Base-by-base conservation (phyloP, 1,140 invertebrate genomes). In the Galleria mellonella region DNA sequence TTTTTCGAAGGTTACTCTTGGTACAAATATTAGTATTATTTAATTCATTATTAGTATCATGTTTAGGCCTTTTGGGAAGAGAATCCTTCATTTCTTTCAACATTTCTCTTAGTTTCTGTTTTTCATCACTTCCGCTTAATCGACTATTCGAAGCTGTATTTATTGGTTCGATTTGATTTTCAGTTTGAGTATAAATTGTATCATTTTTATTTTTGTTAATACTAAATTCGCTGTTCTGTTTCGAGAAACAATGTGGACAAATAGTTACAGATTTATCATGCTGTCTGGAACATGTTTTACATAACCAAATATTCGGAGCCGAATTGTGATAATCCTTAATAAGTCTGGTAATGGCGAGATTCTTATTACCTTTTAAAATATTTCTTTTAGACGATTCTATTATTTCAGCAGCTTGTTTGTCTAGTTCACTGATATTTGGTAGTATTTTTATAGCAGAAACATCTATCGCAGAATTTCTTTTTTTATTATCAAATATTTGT, bases 371-470 rank as follows among this genome's bases (percentile, higher is more conserved):
- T 30, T 66, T 30, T n/a, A 43, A 7, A 9, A 17, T 32, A 40
- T 60, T 64, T 13, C 53, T 38, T 57, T 70, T 84, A 28, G 68
- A 69, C 4, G 48, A 71, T 54, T 90, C 88, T 17, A 94, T 89
- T 46, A 94, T 93, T 66, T 92, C 91, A 0, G 90, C 88, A 1
- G 93, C 93, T 81, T 94, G 92, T 61, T 91, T 88, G 70, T 95
- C 93, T 13, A 94, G 77, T 63, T 94, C 92, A 65, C 93, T 94
- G 50, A 94, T 94, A 65, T 92, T 94, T 0, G 91, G 90, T n/a
- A 94, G 72, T 44, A 93, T 88, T 13, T 90, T 92, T 6, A 78
- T 48, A 9, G 68, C 52, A 12, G 58, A 43, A 23, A 62, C 66
- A 38, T 82, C 77, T 32, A 71, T 51, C 10, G 57, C 54, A n/a